Evolutionary conservation across 2,888 invertebrate species (phyloP).

Genomic region (Tenthredo notha): DNA sequence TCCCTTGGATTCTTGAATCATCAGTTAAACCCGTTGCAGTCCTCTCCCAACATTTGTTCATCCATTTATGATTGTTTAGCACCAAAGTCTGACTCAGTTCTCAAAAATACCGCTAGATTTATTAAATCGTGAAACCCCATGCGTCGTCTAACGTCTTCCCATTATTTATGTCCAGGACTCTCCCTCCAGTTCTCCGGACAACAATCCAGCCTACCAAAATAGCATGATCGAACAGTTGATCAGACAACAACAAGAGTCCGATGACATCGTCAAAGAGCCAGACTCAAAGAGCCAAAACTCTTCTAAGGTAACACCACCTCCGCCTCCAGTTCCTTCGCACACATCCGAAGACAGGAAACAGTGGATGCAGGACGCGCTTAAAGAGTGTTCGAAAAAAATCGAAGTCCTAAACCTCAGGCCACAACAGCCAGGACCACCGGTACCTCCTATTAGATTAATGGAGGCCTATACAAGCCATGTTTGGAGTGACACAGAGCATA

Average conservation of each 20-base stretch:
- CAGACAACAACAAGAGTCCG: constrained; percentile 73
- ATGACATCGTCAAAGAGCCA: constrained; percentile 49
- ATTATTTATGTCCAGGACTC: constrained; percentile 65
- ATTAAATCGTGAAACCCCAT: not conserved
- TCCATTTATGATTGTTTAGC: not conserved
- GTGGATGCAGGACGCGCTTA: constrained; percentile 70
- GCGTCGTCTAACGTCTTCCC: not conserved
- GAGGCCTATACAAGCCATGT: constrained; percentile 73
- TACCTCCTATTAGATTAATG: constrained; percentile 68
- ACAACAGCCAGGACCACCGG: constrained; percentile 70
- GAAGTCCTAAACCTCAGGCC: constrained; percentile 66
- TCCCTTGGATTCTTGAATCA: not conserved
- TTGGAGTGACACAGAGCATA: constrained; percentile 82
- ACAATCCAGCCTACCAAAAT: constrained; percentile 78
- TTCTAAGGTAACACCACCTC: constrained; percentile 62
- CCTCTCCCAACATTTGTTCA: constrained; percentile 16
- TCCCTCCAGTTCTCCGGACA: constrained; percentile 70
- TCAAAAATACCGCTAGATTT: not conserved
- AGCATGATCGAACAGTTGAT: constrained; percentile 79
- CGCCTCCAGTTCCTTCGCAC: constrained; percentile 76
- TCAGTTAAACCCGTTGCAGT: constrained; percentile 2
- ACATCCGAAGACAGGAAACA: constrained; percentile 71
- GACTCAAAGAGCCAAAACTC: constrained; percentile 57
- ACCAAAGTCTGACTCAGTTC: not conserved
- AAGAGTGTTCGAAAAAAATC: constrained; percentile 70